Percentiles rank a stretch among this genome's conserved stretches.
These are phyloP conservation scores for Lophotis ruficrista DNA, from an alignment of 2,113 vertebrate genomes.

Conservation along the genomic window DNA sequence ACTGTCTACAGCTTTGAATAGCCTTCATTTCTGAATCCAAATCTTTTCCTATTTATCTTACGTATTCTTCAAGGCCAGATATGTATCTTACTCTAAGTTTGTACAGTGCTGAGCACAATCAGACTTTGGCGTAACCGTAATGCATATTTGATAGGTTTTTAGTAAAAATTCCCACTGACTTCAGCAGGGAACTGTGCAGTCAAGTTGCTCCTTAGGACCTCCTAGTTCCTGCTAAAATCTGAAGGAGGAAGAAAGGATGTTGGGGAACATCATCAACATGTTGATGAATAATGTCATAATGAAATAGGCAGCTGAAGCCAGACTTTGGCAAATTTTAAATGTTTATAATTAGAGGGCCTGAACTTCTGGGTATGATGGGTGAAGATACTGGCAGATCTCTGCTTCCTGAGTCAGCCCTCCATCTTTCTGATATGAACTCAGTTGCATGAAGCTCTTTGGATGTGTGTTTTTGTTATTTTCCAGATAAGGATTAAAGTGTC, in stretches of 20 bases:
- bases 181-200: background rate
- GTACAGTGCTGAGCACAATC: background rate
- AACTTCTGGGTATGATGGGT: background rate
- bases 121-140: background rate
- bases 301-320: background rate
- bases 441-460: background rate
- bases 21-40: background rate
- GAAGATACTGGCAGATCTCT: background rate
- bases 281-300: background rate
- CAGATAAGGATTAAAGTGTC: background rate
- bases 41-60: background rate
- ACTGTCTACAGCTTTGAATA: background rate
- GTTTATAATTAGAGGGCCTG: background rate
- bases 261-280: accelerated
- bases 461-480: background rate
- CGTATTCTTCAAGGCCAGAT: background rate
- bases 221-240: background rate
- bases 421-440: background rate
- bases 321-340: background rate
- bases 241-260: background rate
- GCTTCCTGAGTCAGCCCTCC: background rate
- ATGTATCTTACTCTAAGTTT: background rate
- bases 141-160: background rate
- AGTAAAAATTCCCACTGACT: background rate
- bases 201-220: background rate